phyloP scores from a whole-genome alignment of 64 coral and sea anemone species.

The Pocillopora damicornis region DNA sequence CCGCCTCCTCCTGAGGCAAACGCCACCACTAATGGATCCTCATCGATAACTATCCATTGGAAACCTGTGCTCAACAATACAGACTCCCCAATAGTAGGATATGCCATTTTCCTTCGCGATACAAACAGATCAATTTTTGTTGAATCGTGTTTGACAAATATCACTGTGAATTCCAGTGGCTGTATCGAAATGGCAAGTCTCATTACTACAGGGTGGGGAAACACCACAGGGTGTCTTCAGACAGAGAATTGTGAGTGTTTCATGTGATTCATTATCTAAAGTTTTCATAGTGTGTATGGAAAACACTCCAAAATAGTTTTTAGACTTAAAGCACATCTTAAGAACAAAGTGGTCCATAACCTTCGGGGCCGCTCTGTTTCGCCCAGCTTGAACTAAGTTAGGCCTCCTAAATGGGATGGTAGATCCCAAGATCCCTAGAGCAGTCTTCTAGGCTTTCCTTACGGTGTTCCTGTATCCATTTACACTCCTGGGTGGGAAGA shows the following conservation, averaged over 20 bases:
- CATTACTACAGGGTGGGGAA: not conserved
- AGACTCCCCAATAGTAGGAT: not conserved
- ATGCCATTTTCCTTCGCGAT: not conserved
- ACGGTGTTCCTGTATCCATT: too few relatives aligned
- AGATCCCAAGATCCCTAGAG: too few relatives aligned
- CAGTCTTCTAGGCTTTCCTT: too few relatives aligned
- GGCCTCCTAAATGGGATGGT: too few relatives aligned
- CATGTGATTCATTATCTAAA: not conserved
- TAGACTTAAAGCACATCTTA: too few relatives aligned
- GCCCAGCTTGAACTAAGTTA: too few relatives aligned
- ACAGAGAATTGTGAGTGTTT: not conserved
- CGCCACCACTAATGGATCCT: not conserved
- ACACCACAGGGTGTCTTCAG: conserved; percentile 1
- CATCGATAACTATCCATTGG: conserved; percentile 1
- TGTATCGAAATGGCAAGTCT: conserved; percentile 15
- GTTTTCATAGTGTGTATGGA: too few relatives aligned
- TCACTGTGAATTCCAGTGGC: not conserved
- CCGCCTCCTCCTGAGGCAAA: conserved; percentile 3
- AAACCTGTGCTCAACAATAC: not conserved
- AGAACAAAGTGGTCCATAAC: too few relatives aligned
- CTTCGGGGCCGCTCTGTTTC: too few relatives aligned
- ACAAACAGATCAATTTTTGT: not conserved
- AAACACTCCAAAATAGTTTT: too few relatives aligned
- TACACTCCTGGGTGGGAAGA: too few relatives aligned
- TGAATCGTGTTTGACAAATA: not conserved